A percentile compares a stretch with the other conserved stretches of the same genome.
phyloP scores from a whole-genome alignment of 2,113 vertebrate genomes.

The Prunella himalayana region DNA sequence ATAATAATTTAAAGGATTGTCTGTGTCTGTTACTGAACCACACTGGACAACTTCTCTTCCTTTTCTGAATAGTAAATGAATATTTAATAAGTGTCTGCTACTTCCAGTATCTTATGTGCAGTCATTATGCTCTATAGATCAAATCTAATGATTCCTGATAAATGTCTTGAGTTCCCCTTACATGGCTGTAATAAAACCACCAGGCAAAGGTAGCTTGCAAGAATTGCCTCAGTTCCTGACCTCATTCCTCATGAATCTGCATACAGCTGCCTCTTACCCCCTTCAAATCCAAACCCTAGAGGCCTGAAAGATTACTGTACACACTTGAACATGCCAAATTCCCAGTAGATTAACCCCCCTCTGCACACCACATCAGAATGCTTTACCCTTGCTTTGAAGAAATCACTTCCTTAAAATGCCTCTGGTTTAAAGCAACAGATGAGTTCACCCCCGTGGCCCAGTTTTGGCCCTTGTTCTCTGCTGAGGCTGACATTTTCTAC shows the following conservation, averaged over 20 bases:
- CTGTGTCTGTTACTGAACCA: neutral
- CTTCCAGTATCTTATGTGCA: neutral
- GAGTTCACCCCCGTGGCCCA: neutral
- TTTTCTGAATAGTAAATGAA: neutral
- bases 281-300: conserved; percentile 30
- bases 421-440: conserved; percentile 23
- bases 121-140: neutral
- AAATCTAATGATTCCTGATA: neutral
- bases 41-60: neutral
- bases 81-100: neutral
- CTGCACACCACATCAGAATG: neutral
- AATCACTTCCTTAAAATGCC: conserved; percentile 9
- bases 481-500: neutral
- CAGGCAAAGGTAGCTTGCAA: conserved; percentile 23
- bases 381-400: conserved; percentile 16
- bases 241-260: conserved; percentile 7
- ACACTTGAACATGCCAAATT: neutral
- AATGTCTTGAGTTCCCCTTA: neutral
- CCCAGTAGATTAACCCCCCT: neutral
- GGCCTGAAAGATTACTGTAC: neutral
- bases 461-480: neutral
- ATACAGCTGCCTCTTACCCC: conserved; percentile 21
- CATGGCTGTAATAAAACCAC: neutral
- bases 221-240: neutral
- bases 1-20: neutral